Conservation (phyloP, 1,140 invertebrate genomes). For the Calliphora vicina region DNA sequence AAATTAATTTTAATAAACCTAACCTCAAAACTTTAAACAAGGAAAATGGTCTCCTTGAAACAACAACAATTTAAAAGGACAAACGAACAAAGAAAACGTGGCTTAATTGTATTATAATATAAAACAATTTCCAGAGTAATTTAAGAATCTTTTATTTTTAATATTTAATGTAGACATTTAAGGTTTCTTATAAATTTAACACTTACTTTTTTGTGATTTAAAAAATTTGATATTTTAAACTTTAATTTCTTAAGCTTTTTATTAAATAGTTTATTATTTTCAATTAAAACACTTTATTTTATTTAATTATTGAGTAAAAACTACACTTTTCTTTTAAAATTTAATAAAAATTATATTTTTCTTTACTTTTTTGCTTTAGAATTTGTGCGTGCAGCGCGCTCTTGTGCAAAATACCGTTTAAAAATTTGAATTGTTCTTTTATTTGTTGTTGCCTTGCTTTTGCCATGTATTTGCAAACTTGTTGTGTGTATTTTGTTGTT, state of each 20-base stretch:
- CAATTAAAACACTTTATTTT: neutral
- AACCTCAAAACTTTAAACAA: neutral
- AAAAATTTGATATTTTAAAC: neutral
- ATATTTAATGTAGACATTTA: no score
- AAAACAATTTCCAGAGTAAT: no score
- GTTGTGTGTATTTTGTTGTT: slow-evolving; percentile 10
- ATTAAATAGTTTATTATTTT: neutral
- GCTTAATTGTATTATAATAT: neutral
- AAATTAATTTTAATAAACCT: neutral
- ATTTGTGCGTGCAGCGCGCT: neutral
- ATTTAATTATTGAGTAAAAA: no score
- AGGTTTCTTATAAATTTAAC: no score
- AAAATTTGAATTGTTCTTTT: slow-evolving; percentile 9
- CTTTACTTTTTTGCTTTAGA: neutral
- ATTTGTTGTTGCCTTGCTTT: neutral
- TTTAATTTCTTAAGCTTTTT: no score
- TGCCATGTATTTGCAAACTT: neutral
- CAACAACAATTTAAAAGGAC: neutral
- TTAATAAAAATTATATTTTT: neutral
- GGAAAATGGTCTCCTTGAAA: neutral
- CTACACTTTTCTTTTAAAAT: neutral
- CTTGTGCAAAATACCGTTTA: slow-evolving; percentile 16
- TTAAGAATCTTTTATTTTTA: no score
- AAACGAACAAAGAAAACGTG: slow-evolving; percentile 9
- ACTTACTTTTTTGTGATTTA: neutral